Evolutionary conservation across 2,888 invertebrate genomes (phyloP), one percentile per base, ranked within the genome.

Genomic region (Dicyrtoma fusca): DNA sequence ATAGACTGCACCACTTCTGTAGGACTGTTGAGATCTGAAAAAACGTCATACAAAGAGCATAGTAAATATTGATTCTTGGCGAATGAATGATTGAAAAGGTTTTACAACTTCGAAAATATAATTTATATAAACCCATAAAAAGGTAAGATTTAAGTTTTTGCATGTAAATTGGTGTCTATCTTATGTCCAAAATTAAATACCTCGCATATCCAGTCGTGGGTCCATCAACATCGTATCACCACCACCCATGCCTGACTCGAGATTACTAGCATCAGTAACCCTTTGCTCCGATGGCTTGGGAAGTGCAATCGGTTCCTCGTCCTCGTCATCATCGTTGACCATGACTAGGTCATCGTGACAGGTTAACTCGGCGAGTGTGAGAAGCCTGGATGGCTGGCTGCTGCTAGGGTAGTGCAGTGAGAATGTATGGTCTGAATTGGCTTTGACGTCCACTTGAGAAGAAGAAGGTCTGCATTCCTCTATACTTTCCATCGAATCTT

Each of bases 261-360:
- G 19, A 23, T 47, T 61, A 61, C 8, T 34, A 14, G 34, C n/a
- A n/a, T n/a, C n/a, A n/a, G n/a, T n/a, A n/a, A 26, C 10, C 26
- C n/a, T 26, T 34, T 11, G 25, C 59, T 11, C 21, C 13, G 55
- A 55, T 13, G 45, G 14, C 13, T 8, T 49, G n/a, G 17, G 14
- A 5, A 49, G 5, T 49, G 3, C 10, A 21, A n/a, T 53, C 53
- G 19, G 21, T 26, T 26, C 26, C 26, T 57, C 57, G 21, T 53
- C 53, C n/a, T n/a, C 53, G 53, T 53, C 53, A 57, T 47, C 19
- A 45, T 45, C 63, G 1, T 23, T 45, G 8, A 26, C 51, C 14
- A 53, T 49, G 2, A 26, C 55, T n/a, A 57, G 6, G 1, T 68
- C 68, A 23, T 68, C 68, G 23, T 68, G 57, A 57, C 57, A 68